Evolutionary conservation across 1,140 invertebrate species (phyloP).

Genomic region (Drosophila navojoa): DNA sequence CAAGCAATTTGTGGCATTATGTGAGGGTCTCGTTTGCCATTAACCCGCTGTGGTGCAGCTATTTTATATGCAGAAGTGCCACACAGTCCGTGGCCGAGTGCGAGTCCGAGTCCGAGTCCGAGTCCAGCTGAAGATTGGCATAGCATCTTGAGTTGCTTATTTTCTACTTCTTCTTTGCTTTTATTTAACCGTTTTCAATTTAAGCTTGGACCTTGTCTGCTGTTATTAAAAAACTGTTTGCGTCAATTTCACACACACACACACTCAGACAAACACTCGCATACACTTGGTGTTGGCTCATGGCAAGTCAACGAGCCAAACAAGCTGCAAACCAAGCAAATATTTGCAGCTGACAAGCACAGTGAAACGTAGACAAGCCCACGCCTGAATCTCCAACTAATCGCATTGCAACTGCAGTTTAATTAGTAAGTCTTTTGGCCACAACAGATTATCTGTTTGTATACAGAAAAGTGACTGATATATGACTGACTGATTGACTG

Average conservation of each 20-base stretch:
- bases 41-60: constrained; percentile 59
- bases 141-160: constrained; percentile 2
- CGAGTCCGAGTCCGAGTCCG: constrained; percentile 1
- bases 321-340: constrained; percentile 56
- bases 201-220: constrained; percentile 12
- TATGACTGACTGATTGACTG: no score
- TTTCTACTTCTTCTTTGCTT: constrained; percentile 42
- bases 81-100: constrained; percentile 1
- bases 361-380: constrained; percentile 10
- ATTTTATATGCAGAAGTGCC: constrained; percentile 51
- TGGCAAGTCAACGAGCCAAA: constrained; percentile 41
- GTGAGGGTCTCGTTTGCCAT: constrained; percentile 77
- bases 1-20: constrained; percentile 79
- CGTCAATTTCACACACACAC: constrained; percentile 62
- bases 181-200: constrained; percentile 61
- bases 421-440: constrained; percentile 41
- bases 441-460: constrained; percentile 28
- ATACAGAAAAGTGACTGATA: no score
- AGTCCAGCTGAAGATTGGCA: background rate
- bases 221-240: constrained; percentile 48
- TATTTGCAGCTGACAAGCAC: constrained; percentile 58
- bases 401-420: constrained; percentile 21
- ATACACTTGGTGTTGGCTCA: constrained; percentile 43
- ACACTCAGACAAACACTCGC: constrained; percentile 3
- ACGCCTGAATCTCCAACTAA: background rate